Evolutionary conservation across 2,888 invertebrate genomes (phyloP).

Genomic region (Physocephala rufipes): DNA sequence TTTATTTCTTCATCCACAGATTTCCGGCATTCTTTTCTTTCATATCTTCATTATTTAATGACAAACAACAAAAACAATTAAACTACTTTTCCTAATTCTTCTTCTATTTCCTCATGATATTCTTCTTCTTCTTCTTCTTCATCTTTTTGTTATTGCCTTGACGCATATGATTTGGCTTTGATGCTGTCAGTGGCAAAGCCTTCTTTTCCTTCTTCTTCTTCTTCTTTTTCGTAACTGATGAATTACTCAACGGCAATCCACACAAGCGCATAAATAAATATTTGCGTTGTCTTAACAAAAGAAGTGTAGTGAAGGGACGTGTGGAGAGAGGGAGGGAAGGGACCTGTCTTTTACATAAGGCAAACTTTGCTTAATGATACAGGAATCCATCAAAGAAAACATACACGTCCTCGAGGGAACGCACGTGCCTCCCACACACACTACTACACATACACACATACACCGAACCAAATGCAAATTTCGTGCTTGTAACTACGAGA

Average conservation of each 20-base stretch:
- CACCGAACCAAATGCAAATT: slow-evolving; percentile 2
- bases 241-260: neutral
- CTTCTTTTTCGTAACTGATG: too few relatives aligned
- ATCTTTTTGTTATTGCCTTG: slow-evolving; percentile 1
- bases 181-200: neutral
- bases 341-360: slow-evolving; percentile 30
- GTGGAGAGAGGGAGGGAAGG: neutral
- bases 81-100: too few relatives aligned
- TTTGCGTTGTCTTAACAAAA: neutral
- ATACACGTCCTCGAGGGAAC: neutral
- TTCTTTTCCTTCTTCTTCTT: neutral
- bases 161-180: slow-evolving; percentile 7
- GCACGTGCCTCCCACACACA: too few relatives aligned
- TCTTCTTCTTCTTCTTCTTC: too few relatives aligned
- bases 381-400: slow-evolving; percentile 46
- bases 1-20: too few relatives aligned
- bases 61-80: neutral
- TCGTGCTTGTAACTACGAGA: slow-evolving; percentile 15
- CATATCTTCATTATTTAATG: slow-evolving; percentile 24
- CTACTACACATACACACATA: neutral
- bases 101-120: too few relatives aligned
- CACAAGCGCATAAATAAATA: neutral
- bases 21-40: neutral
- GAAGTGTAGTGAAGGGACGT: neutral
- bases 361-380: slow-evolving; percentile 54